Conservation (phyloP, 2,888 invertebrate species). For the Pristionchus japonicus region DNA sequence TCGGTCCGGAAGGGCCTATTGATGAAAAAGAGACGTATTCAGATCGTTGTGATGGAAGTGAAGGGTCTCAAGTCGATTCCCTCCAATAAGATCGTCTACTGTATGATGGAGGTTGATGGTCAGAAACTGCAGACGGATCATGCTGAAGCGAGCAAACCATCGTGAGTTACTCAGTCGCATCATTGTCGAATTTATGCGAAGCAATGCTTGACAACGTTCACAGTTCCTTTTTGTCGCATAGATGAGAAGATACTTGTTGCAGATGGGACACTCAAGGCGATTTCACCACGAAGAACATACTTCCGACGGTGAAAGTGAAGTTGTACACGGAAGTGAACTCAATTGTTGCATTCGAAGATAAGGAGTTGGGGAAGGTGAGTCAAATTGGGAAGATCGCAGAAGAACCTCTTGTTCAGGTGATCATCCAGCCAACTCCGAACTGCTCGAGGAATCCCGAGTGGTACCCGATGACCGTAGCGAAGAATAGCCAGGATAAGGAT, state of each 20-base stretch:
- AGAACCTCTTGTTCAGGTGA: slow-evolving; percentile 73
- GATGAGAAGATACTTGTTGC: too few relatives aligned
- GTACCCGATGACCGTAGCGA: slow-evolving; percentile 96
- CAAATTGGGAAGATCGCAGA: not conserved
- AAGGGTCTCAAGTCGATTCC: slow-evolving; percentile 96
- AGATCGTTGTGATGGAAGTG: slow-evolving; percentile 99
- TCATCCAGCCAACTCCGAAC: slow-evolving; percentile 81
- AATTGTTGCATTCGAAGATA: slow-evolving; percentile 97
- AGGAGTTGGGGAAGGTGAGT: slow-evolving; percentile 89
- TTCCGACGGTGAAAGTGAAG: slow-evolving; percentile 95
- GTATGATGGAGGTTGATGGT: slow-evolving; percentile 99
- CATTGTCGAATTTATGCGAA: too few relatives aligned
- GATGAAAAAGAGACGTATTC: slow-evolving; percentile 54
- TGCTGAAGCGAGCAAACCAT: slow-evolving; percentile 97
- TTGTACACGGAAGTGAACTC: slow-evolving; percentile 97
- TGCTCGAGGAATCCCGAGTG: slow-evolving; percentile 83
- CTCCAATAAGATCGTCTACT: slow-evolving; percentile 97
- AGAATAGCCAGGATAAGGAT: slow-evolving; percentile 94
- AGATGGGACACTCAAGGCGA: slow-evolving; percentile 99
- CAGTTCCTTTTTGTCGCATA: too few relatives aligned
- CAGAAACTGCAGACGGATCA: slow-evolving; percentile 99
- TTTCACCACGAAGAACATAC: slow-evolving; percentile 95
- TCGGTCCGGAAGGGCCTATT: slow-evolving; percentile 76
- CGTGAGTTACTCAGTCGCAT: too few relatives aligned
- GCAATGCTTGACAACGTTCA: too few relatives aligned